These are phyloP conservation scores for Mystacornis crossleyi DNA, from an alignment of 2,113 vertebrate species.

Conservation along the genomic window DNA sequence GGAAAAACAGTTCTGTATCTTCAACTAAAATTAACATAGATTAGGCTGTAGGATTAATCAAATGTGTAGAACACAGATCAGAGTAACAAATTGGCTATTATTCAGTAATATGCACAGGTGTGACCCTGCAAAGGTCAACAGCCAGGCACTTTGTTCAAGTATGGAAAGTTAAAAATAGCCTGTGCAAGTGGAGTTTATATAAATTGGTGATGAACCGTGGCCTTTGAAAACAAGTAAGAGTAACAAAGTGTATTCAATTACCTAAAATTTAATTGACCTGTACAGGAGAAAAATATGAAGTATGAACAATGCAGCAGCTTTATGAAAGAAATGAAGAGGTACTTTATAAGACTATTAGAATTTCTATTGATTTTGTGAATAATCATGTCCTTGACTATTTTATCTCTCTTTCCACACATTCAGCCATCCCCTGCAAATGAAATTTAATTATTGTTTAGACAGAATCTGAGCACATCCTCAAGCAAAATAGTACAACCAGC, in stretches of 20 bases:
- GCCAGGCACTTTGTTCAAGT: constrained; percentile 39
- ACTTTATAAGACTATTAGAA: constrained; percentile 10
- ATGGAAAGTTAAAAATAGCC: constrained; percentile 56
- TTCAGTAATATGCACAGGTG: constrained; percentile 21
- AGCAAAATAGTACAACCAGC: not conserved
- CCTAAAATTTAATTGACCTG: constrained; percentile 10
- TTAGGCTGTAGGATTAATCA: not conserved
- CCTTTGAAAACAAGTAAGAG: not conserved
- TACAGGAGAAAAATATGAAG: not conserved
- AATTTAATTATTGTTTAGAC: constrained; percentile 40
- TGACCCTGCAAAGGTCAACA: constrained; percentile 56
- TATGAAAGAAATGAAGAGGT: not conserved
- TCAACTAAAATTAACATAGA: not conserved
- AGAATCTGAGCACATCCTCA: constrained; percentile 2
- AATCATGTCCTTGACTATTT: constrained; percentile 7
- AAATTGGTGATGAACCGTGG: constrained; percentile 5
- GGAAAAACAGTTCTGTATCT: not conserved
- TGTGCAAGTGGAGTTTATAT: constrained; percentile 13
- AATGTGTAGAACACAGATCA: not conserved
- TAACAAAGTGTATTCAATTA: constrained; percentile 31
- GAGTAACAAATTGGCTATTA: constrained; percentile 18
- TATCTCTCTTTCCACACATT: not conserved
- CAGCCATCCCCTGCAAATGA: not conserved
- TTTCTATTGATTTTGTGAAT: constrained; percentile 37
- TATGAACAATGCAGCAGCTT: not conserved